Evolutionary conservation across 2,113 vertebrate species (phyloP).

Genomic region (Nasalis larvatus): DNA sequence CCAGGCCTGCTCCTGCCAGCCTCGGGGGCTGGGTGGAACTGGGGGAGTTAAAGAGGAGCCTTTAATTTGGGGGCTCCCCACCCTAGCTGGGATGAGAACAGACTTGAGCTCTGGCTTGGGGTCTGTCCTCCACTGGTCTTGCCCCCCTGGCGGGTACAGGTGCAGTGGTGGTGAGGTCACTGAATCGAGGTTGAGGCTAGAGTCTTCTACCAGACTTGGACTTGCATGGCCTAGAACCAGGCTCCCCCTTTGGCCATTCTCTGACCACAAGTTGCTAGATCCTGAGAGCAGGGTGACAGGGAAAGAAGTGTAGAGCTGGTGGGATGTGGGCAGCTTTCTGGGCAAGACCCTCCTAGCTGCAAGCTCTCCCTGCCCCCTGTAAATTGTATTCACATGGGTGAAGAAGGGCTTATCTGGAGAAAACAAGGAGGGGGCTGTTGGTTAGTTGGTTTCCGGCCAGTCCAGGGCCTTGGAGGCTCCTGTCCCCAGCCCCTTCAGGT

Average conservation of each 20-base stretch:
- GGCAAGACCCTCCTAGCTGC: not conserved
- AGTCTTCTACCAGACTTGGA: constrained; percentile 12
- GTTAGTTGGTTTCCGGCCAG: not conserved
- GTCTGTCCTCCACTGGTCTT: constrained; percentile 43
- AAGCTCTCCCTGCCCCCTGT: not conserved
- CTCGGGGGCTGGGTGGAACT: constrained; percentile 74
- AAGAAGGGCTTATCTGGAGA: not conserved
- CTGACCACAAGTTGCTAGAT: not conserved
- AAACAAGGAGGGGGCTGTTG: not conserved
- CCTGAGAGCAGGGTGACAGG: not conserved
- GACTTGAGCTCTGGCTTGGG: constrained; percentile 69
- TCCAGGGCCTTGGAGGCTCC: not conserved
- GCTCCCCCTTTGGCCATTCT: not conserved
- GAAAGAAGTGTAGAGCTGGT: not conserved
- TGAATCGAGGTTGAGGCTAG: constrained; percentile 2
- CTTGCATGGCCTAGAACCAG: not conserved
- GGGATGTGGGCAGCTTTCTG: not conserved
- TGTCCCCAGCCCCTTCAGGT: not conserved
- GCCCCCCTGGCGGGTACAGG: not conserved
- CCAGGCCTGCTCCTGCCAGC: constrained; percentile 73
- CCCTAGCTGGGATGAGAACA: constrained; percentile 71
- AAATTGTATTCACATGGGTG: not conserved
- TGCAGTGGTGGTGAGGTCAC: not conserved
- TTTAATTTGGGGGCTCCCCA: constrained; percentile 77
- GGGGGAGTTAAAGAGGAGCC: constrained; percentile 71